Evolutionary conservation across 2,888 invertebrate species (phyloP), one percentile per base, ranked within the genome.

Genomic region (Acanthosepion lycidas): DNA sequence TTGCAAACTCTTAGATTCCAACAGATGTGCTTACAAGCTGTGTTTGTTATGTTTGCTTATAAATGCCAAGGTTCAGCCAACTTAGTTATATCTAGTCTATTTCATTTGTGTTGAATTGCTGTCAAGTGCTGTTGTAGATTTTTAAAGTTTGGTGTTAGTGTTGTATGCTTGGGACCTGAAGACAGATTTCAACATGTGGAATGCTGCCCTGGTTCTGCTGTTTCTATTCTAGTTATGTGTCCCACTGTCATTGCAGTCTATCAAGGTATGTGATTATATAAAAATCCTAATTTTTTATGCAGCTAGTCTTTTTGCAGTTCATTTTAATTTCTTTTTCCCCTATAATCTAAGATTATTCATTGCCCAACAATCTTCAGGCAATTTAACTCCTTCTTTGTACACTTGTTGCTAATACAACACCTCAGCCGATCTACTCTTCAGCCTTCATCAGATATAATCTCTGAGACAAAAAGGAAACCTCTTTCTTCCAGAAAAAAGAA

Each of bases 81-180:
- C 78, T 78, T n/a, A 78, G 78, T 78, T 78, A 20, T n/a, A 78
- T 33, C 33, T 78, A n/a, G 78, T n/a, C 9, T 12, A 78, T 78
- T 78, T 78, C n/a, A 78, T 78, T 78, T 78, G 78, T 78, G 78
- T 33, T 78, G 78, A 78, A 78, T 78, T 78, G n/a, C n/a, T 78
- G 78, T 78, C n/a, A n/a, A 78, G 78, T 78, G 78, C 78, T 78
- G n/a, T 78, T 78, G n/a, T 78, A 78, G 78, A 78, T 78, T 78
- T 78, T 78, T 78, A 78, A 78, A 78, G 78, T 78, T 78, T 78
- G n/a, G 78, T 78, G n/a, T 78, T 78, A 78, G 78, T 78, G 78
- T 78, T 78, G 78, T 78, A 78, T 78, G 78, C 78, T 78, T 78
- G 78, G 78, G 78, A 78, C 78, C 78, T 78, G 78, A n/a, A 78